Evolutionary conservation across 2,113 vertebrate genomes (phyloP), one percentile per base, ranked within the genome.

Genomic region (Diadophis punctatus): DNA sequence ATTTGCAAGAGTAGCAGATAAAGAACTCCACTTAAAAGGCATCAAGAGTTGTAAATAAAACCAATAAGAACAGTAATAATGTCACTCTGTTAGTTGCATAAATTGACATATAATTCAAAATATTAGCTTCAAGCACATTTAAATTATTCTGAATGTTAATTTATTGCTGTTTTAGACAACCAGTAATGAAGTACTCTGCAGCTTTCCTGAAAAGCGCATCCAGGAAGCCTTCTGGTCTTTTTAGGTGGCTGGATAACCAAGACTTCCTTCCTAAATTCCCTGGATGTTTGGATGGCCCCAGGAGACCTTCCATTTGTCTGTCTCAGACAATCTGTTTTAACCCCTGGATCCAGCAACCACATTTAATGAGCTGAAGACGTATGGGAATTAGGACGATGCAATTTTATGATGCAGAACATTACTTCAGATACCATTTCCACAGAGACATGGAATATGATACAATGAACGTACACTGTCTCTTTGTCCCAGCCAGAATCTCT

Each of bases 341-440:
- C 48, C 89, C 94, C 6, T 0, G 0, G 93, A 91, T 87, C 53
- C 53, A 95, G 90, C 86, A 94, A 93, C 16, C 90, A 92, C 94
- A 94, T 91, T 56, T 48, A 93, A 48, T 93, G 91, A 94, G 89
- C 95, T 95, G 90, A 92, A 92, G 89, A 9, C 63, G 4, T 90
- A 85, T 74, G 91, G 95, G 90, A 95, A 96, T 94, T 95, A 95
- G 93, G 84, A 93, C 0, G 3, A 46, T 88, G n/a, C 87, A 90
- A 1, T 91, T 96, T 93, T 93, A 90, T 91, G 91, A 88, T 85
- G 94, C 8, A 93, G 92, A 95, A 55, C 86, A 84, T 53, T 91
- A 93, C 86, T 94, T 48, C 88, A 95, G 95, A 93, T 86, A 90
- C 87, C 34, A 93, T 94, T 96, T 94, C 92, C 51, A 95, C 34